Conservation (phyloP, 2,888 invertebrate species). For the Steinernema hermaphroditum region DNA sequence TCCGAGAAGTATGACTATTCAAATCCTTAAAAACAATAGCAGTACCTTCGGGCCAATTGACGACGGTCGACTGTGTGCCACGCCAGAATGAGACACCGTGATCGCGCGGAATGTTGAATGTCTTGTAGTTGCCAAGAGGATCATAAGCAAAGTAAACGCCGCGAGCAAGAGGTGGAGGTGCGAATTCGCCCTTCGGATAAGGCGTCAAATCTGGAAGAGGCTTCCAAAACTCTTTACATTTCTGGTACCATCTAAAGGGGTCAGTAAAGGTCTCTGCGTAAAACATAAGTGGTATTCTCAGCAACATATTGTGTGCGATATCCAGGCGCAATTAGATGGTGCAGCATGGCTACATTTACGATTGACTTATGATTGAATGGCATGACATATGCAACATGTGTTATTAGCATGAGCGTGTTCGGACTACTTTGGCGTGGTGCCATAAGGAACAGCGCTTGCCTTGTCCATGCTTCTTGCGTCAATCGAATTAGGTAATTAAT, state of each 20-base stretch:
- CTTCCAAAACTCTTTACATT: conserved; percentile 56
- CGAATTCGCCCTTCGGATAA: conserved; percentile 45
- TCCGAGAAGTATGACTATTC: no score
- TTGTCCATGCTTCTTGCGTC: conserved; percentile 23
- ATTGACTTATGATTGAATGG: conserved; percentile 22
- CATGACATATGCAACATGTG: conserved; percentile 30
- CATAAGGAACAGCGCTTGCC: conserved; percentile 17
- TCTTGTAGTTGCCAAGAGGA: conserved; percentile 47
- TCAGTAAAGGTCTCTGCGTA: background rate
- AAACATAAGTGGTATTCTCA: conserved; percentile 19
- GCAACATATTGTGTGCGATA: conserved; percentile 18
- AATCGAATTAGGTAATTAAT: conserved; percentile 23
- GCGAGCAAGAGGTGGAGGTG: conserved; percentile 56
- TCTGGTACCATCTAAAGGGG: conserved; percentile 52
- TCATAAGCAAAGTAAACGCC: conserved; percentile 62
- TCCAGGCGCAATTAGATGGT: conserved; percentile 7
- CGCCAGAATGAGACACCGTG: conserved; percentile 61
- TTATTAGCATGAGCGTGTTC: background rate
- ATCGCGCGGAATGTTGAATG: conserved; percentile 57
- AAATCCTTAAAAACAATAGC: no score
- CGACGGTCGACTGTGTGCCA: conserved; percentile 56
- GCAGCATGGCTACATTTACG: background rate
- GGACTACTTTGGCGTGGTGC: background rate
- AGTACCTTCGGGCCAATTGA: conserved; percentile 59
- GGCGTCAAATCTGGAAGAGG: conserved; percentile 55